Evolutionary conservation across 2,113 vertebrate species (phyloP).

Genomic region (Enhydra lutris): DNA sequence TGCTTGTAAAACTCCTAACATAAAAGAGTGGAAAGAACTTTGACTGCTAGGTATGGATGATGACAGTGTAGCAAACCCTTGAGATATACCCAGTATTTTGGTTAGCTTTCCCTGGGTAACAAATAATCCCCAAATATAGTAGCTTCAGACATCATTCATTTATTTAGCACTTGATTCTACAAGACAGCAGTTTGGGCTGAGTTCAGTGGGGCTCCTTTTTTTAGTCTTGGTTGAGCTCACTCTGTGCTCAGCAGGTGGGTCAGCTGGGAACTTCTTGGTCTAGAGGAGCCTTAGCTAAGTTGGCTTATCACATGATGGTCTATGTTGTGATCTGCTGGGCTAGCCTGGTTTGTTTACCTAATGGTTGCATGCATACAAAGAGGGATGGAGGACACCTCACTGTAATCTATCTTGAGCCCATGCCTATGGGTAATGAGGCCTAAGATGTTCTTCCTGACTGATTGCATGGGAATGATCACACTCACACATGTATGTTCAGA

Average conservation of each 20-base stretch:
- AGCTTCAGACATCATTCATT: not conserved
- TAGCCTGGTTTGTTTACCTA: not conserved
- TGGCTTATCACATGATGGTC: not conserved
- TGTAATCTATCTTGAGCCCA: not conserved
- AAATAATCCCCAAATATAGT: not conserved
- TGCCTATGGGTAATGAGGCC: not conserved
- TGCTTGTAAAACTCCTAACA: slow-evolving; percentile 15
- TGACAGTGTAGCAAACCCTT: not conserved
- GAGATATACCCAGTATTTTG: not conserved
- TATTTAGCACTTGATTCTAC: not conserved
- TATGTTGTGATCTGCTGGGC: not conserved
- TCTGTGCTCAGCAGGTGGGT: not conserved
- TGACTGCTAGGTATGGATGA: not conserved
- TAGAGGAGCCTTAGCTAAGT: not conserved
- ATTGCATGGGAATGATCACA: not conserved
- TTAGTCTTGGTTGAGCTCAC: not conserved
- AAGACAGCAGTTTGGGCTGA: not conserved
- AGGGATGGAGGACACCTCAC: not conserved
- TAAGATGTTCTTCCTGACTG: not conserved
- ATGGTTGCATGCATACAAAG: not conserved
- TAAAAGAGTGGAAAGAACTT: slow-evolving; percentile 12
- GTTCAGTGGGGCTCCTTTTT: not conserved
- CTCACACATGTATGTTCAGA: not conserved
- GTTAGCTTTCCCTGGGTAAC: slow-evolving; percentile 30
- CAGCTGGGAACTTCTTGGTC: not conserved